phyloP scores from a whole-genome alignment of 2,888 invertebrate species.

The Thera britannica region DNA sequence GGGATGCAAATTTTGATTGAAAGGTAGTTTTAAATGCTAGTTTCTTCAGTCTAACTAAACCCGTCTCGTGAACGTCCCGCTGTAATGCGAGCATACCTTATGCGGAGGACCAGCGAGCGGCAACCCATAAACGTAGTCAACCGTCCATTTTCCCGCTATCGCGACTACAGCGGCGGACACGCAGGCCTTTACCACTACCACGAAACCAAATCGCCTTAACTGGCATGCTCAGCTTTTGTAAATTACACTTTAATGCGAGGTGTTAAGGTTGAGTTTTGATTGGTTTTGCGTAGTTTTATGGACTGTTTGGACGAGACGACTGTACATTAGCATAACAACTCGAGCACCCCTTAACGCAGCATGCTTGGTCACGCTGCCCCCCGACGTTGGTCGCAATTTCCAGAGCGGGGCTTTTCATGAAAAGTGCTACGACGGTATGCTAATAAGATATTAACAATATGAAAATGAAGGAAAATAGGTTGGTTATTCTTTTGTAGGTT shows the following conservation, averaged over 20 bases:
- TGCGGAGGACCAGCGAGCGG: slow-evolving; percentile 69
- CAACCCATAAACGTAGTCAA: slow-evolving; percentile 82
- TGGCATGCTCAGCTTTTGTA: background rate
- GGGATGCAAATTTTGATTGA: background rate
- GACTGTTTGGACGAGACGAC: slow-evolving; percentile 41
- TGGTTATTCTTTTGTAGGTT: slow-evolving; percentile 21
- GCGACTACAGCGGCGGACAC: slow-evolving; percentile 74
- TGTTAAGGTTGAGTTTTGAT: slow-evolving; percentile 43
- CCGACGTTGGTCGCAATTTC: slow-evolving; percentile 80
- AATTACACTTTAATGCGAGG: slow-evolving; percentile 14
- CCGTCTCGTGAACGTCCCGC: slow-evolving; percentile 25
- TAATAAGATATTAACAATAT: slow-evolving; percentile 51
- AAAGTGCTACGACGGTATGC: slow-evolving; percentile 64
- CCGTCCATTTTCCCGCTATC: slow-evolving; percentile 83
- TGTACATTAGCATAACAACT: slow-evolving; percentile 81
- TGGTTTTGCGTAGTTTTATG: slow-evolving; percentile 26
- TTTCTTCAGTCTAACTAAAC: background rate
- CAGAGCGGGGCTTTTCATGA: slow-evolving; percentile 70
- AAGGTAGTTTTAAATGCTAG: background rate
- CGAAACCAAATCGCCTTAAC: slow-evolving; percentile 45
- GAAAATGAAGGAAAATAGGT: slow-evolving; percentile 45
- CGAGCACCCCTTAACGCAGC: slow-evolving; percentile 82
- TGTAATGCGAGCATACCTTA: slow-evolving; percentile 58
- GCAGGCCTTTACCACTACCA: slow-evolving; percentile 58
- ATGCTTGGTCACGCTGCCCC: slow-evolving; percentile 84